Evolutionary conservation across 1,140 invertebrate species (phyloP).

Genomic region (Leucophenga varia): DNA sequence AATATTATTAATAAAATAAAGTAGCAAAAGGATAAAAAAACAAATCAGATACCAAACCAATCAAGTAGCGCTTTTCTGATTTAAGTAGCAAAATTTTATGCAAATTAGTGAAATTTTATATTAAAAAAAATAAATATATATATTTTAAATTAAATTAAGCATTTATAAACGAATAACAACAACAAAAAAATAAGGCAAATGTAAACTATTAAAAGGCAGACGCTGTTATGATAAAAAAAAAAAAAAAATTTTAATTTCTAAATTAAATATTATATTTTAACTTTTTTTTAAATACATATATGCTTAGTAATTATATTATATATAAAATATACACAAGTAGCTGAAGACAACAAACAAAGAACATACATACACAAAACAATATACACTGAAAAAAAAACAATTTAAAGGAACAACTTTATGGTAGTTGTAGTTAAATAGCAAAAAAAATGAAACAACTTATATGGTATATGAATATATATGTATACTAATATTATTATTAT

Average conservation of each 20-base stretch:
- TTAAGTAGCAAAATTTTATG: too few relatives aligned
- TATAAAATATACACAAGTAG: conserved; percentile 54
- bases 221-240: conserved; percentile 30
- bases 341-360: conserved; percentile 16
- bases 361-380: conserved; percentile 13
- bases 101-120: too few relatives aligned
- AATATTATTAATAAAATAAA: too few relatives aligned
- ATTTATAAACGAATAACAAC: too few relatives aligned
- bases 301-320: conserved; percentile 32
- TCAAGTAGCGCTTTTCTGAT: too few relatives aligned
- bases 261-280: conserved; percentile 37
- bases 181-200: too few relatives aligned
- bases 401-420: conserved; percentile 17
- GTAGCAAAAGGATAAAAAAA: too few relatives aligned
- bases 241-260: too few relatives aligned
- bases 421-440: conserved; percentile 17
- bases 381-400: conserved; percentile 16
- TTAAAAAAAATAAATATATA: too few relatives aligned
- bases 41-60: too few relatives aligned
- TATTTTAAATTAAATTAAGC: too few relatives aligned
- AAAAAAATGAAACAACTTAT: conserved; percentile 22
- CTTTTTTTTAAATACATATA: conserved; percentile 39
- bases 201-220: conserved; percentile 48
- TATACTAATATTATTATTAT: too few relatives aligned
- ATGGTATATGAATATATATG: conserved; percentile 27